Evolutionary conservation across 2,797 vertebrate genomes (phyloP), one percentile per base, ranked within the genome.

Genomic region (Rallus crepitans): DNA sequence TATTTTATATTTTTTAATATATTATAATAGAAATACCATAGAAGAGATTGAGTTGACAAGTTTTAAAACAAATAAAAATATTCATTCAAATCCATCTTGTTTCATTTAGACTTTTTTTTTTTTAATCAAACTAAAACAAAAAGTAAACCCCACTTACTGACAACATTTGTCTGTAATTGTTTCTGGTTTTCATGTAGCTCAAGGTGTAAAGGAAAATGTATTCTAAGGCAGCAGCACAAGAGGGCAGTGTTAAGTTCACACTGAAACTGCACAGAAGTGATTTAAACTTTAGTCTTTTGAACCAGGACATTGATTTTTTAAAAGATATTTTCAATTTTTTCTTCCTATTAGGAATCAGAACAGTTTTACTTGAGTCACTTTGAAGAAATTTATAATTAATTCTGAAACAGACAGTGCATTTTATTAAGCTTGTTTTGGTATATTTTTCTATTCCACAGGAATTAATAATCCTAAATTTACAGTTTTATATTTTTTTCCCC

Each of bases 161-260:
- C 33, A 77, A 8, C 24, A 23, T 80, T 86, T 91, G 10, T 60
- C 15, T 19, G 0, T 57, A n/a, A 40, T 30, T 31, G 33, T 39
- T 69, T 39, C 8, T 40, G 18, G 4, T 71, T 95, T 86, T 82
- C 17, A 7, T 61, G 12, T 45, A 27, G 31, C 6, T 80, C 53
- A 9, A 40, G 16, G 7, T 59, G 55, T 53, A 37, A 76, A 69
- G 14, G 61, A 80, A 70, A 82, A 52, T 64, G 65, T 72, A 35
- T 93, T 96, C 78, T 89, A 83, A 84, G 35, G 25, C 55, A 94
- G 53, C 79, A 66, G 52, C 97, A 96, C 94, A 93, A 94, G 97
- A 96, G 96, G 96, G 96, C 97, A 97, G 94, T 95, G 50, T 97
- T 95, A 82, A 90, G 89, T 95, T 93, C 95, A 77, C 35, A 40